A percentile compares a stretch with the other conserved stretches of the same genome.
Conservation (phyloP, 1,140 invertebrate species). For the Pteromalus puparum region DNA sequence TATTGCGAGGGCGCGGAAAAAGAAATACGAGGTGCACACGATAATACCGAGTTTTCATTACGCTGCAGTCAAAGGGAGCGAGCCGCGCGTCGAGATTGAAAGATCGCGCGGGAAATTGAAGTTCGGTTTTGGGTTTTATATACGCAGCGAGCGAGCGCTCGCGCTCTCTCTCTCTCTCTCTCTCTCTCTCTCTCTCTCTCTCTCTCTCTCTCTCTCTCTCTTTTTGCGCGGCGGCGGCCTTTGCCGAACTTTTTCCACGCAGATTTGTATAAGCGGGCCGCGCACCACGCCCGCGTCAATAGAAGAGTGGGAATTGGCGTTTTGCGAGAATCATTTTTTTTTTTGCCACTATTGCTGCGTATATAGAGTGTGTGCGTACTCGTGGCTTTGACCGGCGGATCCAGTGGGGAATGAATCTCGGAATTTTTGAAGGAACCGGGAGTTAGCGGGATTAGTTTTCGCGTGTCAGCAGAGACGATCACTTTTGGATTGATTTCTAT, state of each 20-base stretch:
- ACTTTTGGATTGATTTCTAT: not conserved
- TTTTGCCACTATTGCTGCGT: not conserved
- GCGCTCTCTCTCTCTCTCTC: no score
- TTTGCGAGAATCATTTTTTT: not conserved
- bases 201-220: no score
- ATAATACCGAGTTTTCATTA: constrained; percentile 49
- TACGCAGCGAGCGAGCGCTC: no score
- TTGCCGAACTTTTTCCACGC: constrained; percentile 20
- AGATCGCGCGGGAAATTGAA: constrained; percentile 30
- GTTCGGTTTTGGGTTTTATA: constrained; percentile 28
- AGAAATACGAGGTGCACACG: constrained; percentile 30
- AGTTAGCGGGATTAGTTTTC: not conserved
- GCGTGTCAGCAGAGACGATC: not conserved
- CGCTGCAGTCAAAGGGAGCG: constrained; percentile 45
- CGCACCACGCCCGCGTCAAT: not conserved
- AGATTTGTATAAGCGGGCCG: constrained; percentile 5
- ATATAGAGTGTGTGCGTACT: not conserved
- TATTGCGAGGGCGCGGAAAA: not conserved
- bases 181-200: no score
- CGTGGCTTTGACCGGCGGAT: no score
- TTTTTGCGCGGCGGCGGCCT: not conserved
- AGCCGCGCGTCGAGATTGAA: constrained; percentile 19
- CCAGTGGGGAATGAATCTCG: not conserved
- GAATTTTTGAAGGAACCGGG: not conserved
- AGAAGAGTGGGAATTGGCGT: constrained; percentile 10